Evolutionary conservation across 2,113 vertebrate genomes (phyloP).

Genomic region (Bucco capensis): DNA sequence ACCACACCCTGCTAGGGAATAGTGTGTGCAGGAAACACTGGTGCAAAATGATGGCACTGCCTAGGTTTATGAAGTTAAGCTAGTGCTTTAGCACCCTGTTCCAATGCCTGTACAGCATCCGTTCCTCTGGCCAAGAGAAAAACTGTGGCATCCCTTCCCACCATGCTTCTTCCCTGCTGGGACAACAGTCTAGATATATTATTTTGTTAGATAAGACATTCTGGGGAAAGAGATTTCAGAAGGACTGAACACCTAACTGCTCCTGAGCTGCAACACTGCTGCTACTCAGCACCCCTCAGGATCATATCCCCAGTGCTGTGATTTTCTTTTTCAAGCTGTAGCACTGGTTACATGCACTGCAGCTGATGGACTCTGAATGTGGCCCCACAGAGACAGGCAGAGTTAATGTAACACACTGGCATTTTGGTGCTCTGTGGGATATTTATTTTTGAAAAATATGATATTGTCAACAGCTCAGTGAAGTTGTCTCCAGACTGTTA

Average conservation of each 20-base stretch:
- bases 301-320: fast-evolving
- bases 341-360: not conserved
- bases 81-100: not conserved
- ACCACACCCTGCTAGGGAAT: not conserved
- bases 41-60: not conserved
- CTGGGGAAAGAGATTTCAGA: not conserved
- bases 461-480: slow-evolving; percentile 48
- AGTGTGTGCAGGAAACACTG: fast-evolving
- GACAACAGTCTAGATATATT: fast-evolving
- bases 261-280: not conserved
- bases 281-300: not conserved
- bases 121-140: not conserved
- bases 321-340: not conserved
- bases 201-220: not conserved
- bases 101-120: not conserved
- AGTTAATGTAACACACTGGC: not conserved
- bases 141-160: fast-evolving
- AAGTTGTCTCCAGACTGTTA: slow-evolving; percentile 61
- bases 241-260: not conserved
- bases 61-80: not conserved
- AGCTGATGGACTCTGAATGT: not conserved
- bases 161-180: fast-evolving
- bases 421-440: not conserved
- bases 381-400: not conserved
- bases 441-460: slow-evolving; percentile 62